Percentiles rank a stretch among this genome's conserved stretches.
phyloP scores from a whole-genome alignment of 2,113 vertebrate genomes.

The Eptatretus burgeri region DNA sequence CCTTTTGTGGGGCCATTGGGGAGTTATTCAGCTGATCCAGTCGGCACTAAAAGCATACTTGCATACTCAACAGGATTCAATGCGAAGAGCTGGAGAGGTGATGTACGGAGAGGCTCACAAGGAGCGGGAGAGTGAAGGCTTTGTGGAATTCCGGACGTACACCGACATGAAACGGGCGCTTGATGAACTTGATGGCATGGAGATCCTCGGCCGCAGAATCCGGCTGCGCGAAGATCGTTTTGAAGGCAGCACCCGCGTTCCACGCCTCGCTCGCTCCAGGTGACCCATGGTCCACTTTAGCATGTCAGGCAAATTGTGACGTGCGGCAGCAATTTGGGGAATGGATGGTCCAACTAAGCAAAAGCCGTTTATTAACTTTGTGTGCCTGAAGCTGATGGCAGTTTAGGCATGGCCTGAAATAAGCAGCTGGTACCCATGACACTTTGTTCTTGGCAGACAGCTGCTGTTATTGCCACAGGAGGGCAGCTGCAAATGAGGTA shows the following conservation, averaged over 20 bases:
- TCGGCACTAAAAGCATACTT: background rate
- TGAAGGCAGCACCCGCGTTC: constrained; percentile 35
- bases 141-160: constrained; percentile 61
- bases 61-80: constrained; percentile 38
- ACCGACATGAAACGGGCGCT: constrained; percentile 79
- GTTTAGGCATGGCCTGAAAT: no score
- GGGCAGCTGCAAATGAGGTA: no score
- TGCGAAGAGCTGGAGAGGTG: constrained; percentile 88
- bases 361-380: no score
- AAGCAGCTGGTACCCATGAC: no score
- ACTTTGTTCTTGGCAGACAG: no score
- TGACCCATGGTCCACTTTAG: background rate
- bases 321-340: no score
- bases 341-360: no score
- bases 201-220: constrained; percentile 79
- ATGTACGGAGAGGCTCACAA: constrained; percentile 56
- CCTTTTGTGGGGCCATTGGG: no score
- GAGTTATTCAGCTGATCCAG: no score
- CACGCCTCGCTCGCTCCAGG: constrained; percentile 68
- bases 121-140: constrained; percentile 53
- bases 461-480: no score
- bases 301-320: no score
- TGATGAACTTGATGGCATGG: constrained; percentile 76
- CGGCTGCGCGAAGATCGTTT: constrained; percentile 60
- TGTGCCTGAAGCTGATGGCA: no score